These are phyloP conservation scores for Zonitis immaculata DNA, from an alignment of 2,888 invertebrate genomes.

Conservation along the genomic window DNA sequence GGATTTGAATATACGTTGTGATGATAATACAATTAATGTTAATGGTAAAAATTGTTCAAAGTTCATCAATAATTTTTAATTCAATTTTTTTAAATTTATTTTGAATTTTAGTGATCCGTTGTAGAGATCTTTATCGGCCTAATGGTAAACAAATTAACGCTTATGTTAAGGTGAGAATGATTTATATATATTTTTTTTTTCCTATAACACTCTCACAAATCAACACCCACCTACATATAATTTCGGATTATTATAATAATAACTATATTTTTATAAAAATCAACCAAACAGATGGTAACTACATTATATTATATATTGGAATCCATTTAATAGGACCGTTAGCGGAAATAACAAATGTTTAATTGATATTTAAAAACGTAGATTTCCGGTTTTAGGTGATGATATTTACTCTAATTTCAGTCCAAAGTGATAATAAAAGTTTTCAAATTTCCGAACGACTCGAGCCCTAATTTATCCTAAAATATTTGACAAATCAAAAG, in stretches of 20 bases:
- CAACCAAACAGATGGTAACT: conserved; percentile 8
- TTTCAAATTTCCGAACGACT: too few relatives aligned
- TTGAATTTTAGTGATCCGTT: conserved; percentile 65
- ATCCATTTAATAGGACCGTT: conserved; percentile 6
- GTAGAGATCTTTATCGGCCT: conserved; percentile 65
- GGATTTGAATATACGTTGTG: conserved; percentile 44
- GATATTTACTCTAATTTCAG: too few relatives aligned
- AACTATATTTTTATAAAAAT: conserved; percentile 9
- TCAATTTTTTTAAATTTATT: conserved; percentile 21
- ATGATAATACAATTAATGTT: conserved; percentile 41
- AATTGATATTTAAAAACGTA: not conserved
- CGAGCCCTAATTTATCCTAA: too few relatives aligned
- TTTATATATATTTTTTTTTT: too few relatives aligned
- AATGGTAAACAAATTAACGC: conserved; percentile 70
- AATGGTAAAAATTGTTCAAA: too few relatives aligned
- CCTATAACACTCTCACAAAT: not conserved
- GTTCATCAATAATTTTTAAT: too few relatives aligned
- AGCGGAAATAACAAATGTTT: not conserved
- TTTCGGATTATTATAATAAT: conserved; percentile 1
- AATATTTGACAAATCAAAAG: too few relatives aligned
- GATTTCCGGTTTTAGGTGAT: too few relatives aligned
- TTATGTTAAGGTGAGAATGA: conserved; percentile 66
- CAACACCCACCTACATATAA: not conserved
- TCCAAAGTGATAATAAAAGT: too few relatives aligned
- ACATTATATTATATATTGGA: too few relatives aligned